Evolutionary conservation across 2,113 vertebrate genomes (phyloP).

Genomic region (Petrocephalus microphthalmus): DNA sequence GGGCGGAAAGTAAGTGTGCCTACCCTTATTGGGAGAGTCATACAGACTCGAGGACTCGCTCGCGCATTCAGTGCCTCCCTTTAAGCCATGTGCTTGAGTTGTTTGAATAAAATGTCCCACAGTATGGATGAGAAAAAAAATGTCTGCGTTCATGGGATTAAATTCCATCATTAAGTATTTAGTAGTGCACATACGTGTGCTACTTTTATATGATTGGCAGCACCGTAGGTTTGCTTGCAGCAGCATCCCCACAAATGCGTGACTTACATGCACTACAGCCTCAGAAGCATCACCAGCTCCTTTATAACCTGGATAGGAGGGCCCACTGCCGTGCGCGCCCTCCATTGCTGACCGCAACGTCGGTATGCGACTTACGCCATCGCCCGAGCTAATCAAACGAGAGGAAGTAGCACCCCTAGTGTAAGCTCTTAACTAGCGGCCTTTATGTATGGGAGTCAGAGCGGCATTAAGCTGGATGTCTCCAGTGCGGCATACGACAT

Average conservation of each 20-base stretch:
- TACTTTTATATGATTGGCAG: not conserved
- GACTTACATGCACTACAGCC: not conserved
- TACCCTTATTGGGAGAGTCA: not conserved
- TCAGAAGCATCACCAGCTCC: not conserved
- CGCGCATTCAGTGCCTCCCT: no score
- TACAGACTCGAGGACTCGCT: no score
- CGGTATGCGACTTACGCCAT: not conserved
- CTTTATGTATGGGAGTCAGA: not conserved
- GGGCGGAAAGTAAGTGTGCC: conserved; percentile 93
- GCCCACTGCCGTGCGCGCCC: not conserved
- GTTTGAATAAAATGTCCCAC: not conserved
- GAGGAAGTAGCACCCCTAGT: not conserved
- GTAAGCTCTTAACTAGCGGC: not conserved
- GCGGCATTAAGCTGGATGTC: not conserved
- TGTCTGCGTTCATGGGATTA: not conserved
- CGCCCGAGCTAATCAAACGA: not conserved
- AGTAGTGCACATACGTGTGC: not conserved
- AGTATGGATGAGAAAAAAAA: not conserved
- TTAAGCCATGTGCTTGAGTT: no score
- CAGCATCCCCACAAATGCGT: not conserved
- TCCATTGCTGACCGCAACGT: not conserved
- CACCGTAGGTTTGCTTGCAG: not conserved
- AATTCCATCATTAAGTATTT: not conserved
- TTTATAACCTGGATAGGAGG: not conserved
- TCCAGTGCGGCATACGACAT: not conserved